phyloP scores from a whole-genome alignment of 2,797 vertebrate species.

The Cyclura pinguis region DNA sequence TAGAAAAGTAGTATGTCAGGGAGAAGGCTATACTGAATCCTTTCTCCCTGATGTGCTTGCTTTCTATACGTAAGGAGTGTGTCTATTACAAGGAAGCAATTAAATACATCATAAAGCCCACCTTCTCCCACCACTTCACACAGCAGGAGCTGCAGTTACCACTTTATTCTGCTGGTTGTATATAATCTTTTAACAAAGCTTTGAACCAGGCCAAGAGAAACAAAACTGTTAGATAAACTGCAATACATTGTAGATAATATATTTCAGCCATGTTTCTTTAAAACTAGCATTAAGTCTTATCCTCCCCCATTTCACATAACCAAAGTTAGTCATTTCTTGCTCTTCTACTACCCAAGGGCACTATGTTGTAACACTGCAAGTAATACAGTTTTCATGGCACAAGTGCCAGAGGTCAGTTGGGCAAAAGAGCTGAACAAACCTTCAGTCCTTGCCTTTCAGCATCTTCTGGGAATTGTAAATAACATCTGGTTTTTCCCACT shows the following conservation, averaged over 20 bases:
- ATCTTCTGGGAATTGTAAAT: background rate
- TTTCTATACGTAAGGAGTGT: background rate
- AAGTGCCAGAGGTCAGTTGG: background rate
- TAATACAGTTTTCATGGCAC: background rate
- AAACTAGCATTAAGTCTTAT: background rate
- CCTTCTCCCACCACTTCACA: background rate
- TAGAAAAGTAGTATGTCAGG: background rate
- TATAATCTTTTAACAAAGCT: background rate
- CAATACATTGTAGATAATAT: no score
- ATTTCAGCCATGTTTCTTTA: background rate
- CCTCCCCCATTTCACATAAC: background rate
- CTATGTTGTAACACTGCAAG: background rate
- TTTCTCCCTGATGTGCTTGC: background rate
- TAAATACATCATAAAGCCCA: background rate
- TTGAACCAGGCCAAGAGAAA: background rate
- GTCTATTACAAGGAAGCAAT: background rate
- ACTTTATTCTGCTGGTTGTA: background rate
- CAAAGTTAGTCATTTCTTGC: background rate
- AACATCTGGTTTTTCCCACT: background rate
- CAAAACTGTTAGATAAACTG: background rate
- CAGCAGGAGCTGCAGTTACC: background rate
- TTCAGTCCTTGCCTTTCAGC: background rate
- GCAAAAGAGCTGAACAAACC: background rate
- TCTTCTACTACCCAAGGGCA: background rate
- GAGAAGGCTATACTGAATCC: background rate